phyloP scores from a whole-genome alignment of 2,797 vertebrate genomes.

The Anas flavirostris region DNA sequence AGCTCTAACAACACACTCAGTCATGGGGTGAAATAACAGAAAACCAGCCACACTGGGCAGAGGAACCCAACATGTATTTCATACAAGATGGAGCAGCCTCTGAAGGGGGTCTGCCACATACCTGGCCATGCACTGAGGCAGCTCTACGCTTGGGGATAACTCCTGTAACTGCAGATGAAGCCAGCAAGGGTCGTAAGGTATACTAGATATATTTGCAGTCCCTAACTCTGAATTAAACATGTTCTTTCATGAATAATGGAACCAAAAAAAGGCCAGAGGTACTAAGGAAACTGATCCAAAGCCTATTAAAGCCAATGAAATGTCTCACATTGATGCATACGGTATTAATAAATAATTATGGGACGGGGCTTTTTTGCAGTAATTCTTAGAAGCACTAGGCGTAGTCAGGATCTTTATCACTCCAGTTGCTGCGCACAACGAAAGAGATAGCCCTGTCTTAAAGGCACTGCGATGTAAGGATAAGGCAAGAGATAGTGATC shows the following conservation, averaged over 20 bases:
- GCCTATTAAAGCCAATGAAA: slow-evolving; percentile 37
- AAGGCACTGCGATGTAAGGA: not conserved
- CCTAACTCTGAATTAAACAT: slow-evolving; percentile 56
- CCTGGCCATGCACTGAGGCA: fast-evolving
- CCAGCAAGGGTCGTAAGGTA: not conserved
- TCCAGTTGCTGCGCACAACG: not conserved
- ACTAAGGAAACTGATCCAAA: slow-evolving; percentile 24
- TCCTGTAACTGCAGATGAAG: not conserved
- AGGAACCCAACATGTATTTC: not conserved
- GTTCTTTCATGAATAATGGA: slow-evolving; percentile 50
- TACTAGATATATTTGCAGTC: not conserved
- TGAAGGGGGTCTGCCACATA: fast-evolving
- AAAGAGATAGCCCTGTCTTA: not conserved
- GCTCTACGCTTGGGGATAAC: not conserved
- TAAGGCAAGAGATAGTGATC: not conserved
- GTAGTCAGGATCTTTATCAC: not conserved
- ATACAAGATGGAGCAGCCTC: not conserved
- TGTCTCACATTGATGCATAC: slow-evolving; percentile 19
- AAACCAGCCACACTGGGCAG: not conserved
- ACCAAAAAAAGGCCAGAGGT: slow-evolving; percentile 15
- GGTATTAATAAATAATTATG: slow-evolving; percentile 52
- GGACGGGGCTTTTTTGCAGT: not conserved
- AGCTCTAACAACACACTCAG: not conserved
- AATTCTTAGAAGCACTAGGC: not conserved
- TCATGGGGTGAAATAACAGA: not conserved